Evolutionary conservation across 1,140 invertebrate genomes (phyloP).

Genomic region (Drosophila neocordata): DNA sequence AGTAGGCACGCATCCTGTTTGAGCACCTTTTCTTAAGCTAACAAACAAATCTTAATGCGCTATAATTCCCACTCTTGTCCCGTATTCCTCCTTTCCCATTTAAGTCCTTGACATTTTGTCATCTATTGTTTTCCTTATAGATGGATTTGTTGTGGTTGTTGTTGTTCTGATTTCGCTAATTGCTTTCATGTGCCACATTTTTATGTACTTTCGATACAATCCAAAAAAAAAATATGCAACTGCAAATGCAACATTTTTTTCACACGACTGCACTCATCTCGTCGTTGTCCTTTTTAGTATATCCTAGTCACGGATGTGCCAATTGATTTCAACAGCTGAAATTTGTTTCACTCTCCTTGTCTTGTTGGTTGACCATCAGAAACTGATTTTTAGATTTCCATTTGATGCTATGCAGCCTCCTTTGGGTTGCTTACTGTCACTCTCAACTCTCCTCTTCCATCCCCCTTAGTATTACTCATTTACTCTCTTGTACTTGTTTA

Average conservation of each 20-base stretch:
- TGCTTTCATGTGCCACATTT: constrained; percentile 63
- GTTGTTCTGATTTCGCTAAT: constrained; percentile 43
- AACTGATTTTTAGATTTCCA: constrained; percentile 38
- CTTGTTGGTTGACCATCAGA: constrained; percentile 45
- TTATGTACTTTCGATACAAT: constrained; percentile 57
- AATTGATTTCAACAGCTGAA: background rate
- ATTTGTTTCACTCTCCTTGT: constrained; percentile 25
- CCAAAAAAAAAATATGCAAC: constrained; percentile 1
- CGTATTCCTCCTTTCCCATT: background rate
- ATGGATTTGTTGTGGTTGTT: constrained; percentile 29
- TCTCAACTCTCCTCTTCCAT: background rate
- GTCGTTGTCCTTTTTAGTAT: background rate
- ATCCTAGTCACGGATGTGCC: too few relatives aligned
- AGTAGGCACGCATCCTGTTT: constrained; percentile 71
- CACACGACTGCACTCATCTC: constrained; percentile 45
- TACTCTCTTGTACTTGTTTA: constrained; percentile 43
- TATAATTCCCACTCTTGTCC: constrained; percentile 9
- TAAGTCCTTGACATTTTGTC: constrained; percentile 70
- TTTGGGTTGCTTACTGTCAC: constrained; percentile 6
- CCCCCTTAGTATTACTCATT: background rate
- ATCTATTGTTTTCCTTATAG: constrained; percentile 14
- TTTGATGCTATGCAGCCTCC: constrained; percentile 51
- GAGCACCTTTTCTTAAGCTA: constrained; percentile 39
- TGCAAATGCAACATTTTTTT: constrained; percentile 37
- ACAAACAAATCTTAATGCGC: constrained; percentile 34